Percentiles rank a stretch among this genome's conserved stretches.
Conservation (phyloP, 2,888 invertebrate genomes). For the Piscicola geometra region DNA sequence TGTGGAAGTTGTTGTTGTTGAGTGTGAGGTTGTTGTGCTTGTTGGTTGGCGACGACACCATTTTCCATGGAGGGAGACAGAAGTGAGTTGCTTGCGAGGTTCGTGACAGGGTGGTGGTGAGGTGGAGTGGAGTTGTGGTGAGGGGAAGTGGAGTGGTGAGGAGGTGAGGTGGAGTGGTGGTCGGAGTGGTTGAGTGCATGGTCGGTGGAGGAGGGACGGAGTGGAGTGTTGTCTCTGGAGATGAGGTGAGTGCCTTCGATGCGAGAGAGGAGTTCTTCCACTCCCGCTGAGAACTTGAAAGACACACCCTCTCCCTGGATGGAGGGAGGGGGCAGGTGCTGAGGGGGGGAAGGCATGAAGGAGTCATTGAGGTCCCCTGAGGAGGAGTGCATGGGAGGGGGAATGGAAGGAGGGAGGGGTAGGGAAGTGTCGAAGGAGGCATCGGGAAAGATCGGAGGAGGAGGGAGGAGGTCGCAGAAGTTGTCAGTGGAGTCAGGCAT, state of each 20-base stretch:
- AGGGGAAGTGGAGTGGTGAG: not conserved
- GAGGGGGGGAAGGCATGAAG: conserved; percentile 1
- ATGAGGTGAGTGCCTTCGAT: not conserved
- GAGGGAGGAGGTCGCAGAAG: conserved; percentile 40
- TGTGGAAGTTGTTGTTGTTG: not conserved
- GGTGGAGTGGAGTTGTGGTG: not conserved
- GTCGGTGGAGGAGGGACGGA: not conserved
- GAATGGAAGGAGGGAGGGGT: not conserved
- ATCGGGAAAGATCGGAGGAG: conserved; percentile 6
- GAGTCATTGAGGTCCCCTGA: not conserved
- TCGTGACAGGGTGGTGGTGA: not conserved
- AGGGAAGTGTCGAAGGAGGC: conserved; percentile 20
- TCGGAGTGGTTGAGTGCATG: not conserved
- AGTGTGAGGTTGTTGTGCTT: not conserved
- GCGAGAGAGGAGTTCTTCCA: not conserved
- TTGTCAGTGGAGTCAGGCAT: conserved; percentile 3
- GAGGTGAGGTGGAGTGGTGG: not conserved
- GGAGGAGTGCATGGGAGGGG: not conserved
- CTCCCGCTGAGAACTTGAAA: conserved; percentile 3
- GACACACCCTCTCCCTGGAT: not conserved
- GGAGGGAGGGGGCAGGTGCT: not conserved
- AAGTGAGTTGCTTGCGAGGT: too few relatives aligned
- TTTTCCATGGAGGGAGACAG: too few relatives aligned
- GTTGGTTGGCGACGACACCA: too few relatives aligned
- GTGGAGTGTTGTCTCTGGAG: not conserved